Evolutionary conservation across 2,888 invertebrate species (phyloP).

Genomic region (Pseudococcus viburni): DNA sequence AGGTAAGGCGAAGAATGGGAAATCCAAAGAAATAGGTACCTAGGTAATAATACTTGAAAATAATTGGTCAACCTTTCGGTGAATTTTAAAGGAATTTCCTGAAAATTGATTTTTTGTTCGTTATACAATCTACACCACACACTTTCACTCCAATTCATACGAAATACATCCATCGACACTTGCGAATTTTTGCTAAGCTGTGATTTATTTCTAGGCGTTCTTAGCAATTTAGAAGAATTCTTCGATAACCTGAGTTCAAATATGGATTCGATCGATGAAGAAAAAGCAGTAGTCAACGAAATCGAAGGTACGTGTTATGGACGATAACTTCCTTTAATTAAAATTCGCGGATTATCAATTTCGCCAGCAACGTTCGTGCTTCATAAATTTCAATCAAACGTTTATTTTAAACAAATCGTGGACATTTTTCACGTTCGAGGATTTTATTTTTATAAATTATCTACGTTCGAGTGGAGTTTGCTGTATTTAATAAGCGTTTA

Average conservation of each 20-base stretch:
- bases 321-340: constrained; percentile 4
- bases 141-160: not conserved
- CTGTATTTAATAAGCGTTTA: not conserved
- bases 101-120: not conserved
- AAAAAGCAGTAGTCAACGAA: constrained; percentile 32
- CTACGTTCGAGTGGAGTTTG: not conserved
- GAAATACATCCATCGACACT: not conserved
- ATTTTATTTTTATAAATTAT: constrained; percentile 33
- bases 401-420: constrained; percentile 9
- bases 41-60: not conserved
- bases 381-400: constrained; percentile 36
- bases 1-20: not conserved
- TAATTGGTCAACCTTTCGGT: not conserved
- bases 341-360: not conserved
- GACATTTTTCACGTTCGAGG: constrained; percentile 27
- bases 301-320: constrained; percentile 5
- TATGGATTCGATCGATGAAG: constrained; percentile 72
- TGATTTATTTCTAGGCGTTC: constrained; percentile 71
- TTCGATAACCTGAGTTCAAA: constrained; percentile 74
- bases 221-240: constrained; percentile 75
- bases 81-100: not conserved
- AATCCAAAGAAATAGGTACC: not conserved
- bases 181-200: not conserved
- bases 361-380: not conserved
- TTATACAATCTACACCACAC: not conserved